Conservation (phyloP, 2,113 vertebrate genomes). For the Alaudala cheleensis region DNA sequence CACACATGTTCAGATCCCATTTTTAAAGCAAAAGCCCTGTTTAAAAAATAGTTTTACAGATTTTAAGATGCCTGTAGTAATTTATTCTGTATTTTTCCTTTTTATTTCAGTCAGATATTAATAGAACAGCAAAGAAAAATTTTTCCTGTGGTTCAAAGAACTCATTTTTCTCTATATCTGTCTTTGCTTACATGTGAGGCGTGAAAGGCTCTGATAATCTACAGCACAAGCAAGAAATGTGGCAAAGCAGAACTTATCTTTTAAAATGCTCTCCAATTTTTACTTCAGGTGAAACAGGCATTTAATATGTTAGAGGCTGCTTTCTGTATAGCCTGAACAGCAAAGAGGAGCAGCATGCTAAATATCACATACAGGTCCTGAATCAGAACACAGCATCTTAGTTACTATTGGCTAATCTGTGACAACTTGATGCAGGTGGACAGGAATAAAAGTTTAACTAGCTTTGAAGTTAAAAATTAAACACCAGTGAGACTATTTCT, state of each 20-base stretch:
- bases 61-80: constrained; percentile 16
- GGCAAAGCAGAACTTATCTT: constrained; percentile 42
- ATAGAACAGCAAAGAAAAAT: constrained; percentile 16
- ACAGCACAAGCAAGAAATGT: constrained; percentile 8
- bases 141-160: neutral
- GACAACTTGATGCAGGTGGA: neutral
- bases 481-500: neutral
- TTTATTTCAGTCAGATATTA: constrained; percentile 40
- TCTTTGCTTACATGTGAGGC: neutral
- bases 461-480: constrained; percentile 19
- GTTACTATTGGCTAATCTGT: neutral
- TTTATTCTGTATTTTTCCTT: constrained; percentile 10
- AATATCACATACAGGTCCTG: neutral
- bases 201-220: constrained; percentile 43
- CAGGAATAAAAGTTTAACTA: neutral
- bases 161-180: constrained; percentile 18
- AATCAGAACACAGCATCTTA: neutral
- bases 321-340: constrained; percentile 27
- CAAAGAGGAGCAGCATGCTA: neutral
- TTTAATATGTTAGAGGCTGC: constrained; percentile 27
- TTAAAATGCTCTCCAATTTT: constrained; percentile 9
- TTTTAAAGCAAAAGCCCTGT: neutral
- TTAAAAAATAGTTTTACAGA: constrained; percentile 40
- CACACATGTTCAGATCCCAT: neutral
- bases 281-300: constrained; percentile 41